Base-by-base conservation (phyloP, 2,113 vertebrate genomes). In the Scartelaos histophorus region DNA sequence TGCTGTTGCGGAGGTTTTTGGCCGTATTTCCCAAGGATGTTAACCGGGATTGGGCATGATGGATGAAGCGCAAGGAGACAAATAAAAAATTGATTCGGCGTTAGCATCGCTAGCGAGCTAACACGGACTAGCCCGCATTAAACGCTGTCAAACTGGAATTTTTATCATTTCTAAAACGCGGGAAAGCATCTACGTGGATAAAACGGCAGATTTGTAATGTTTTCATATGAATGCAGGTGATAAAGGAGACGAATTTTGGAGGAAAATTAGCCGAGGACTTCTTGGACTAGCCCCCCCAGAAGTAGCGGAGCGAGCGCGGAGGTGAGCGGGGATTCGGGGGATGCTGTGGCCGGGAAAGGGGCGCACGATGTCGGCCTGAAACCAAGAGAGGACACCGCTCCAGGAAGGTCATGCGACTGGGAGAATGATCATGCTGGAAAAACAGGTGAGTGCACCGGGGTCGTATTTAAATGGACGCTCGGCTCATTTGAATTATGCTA, bases 371-470 rank as follows among this genome's bases (percentile, higher is more conserved):
- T 21, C 75, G 15, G 66, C 16, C 66, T 70, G 77, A 79, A 58
- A 85, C 29, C 83, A 70, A 69, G 74, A 80, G 62, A 74, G 85
- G 84, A 91, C 38, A 73, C 78, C 75, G 35, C 82, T 85, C 85
- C 86, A 81, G 87, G 56, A 91, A 91, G 91, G 91, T 90, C 90
- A 92, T 91, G 91, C 88, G 79, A 82, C 81, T 66, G 91, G 84
- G 85, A 92, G 91, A 89, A 92, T 92, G 91, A 92, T 92, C 85
- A 92, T 92, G 91, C 89, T 92, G 89, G 91, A 92, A 90, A 92
- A 92, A 92, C 91, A 92, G 91, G 91, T 92, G 76, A 79, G 74
- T 5, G 58, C 25, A 6, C 3, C 13, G 49, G 60, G 53, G 72
- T 66, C 58, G 1, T 53, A 24, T 67, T 74, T 54, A 73, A 45